These are phyloP conservation scores for Caradrina clavipalpis DNA, from an alignment of 2,888 invertebrate species.

Conservation along the genomic window DNA sequence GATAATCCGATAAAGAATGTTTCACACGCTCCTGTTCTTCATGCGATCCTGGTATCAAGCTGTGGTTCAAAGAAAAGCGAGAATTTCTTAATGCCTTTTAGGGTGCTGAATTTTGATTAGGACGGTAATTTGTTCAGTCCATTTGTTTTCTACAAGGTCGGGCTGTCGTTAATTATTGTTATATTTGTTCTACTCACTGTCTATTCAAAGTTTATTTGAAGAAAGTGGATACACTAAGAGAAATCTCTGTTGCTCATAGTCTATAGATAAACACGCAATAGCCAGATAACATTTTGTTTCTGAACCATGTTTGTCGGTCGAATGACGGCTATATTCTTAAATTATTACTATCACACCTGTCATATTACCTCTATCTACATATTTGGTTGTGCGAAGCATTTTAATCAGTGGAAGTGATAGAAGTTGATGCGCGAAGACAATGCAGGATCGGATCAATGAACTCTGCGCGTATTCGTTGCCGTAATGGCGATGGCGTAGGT, in stretches of 20 bases:
- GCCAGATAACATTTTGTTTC: slow-evolving; percentile 49
- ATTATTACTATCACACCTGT: slow-evolving; percentile 20
- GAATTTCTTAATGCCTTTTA: slow-evolving; percentile 1
- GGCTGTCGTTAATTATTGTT: slow-evolving; percentile 9
- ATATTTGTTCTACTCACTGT: slow-evolving; percentile 3
- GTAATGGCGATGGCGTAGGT: slow-evolving; percentile 47
- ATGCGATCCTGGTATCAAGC: slow-evolving; percentile 10
- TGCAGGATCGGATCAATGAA: slow-evolving; percentile 53
- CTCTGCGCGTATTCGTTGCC: slow-evolving; percentile 42
- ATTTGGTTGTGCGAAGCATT: slow-evolving; percentile 27
- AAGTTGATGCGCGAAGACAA: slow-evolving; percentile 38
- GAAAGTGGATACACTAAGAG: slow-evolving; percentile 23
- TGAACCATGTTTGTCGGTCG: slow-evolving; percentile 18
- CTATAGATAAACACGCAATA: slow-evolving; percentile 29
- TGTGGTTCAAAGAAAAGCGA: slow-evolving; percentile 1
- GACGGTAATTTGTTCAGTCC: slow-evolving; percentile 10
- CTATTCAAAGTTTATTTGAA: slow-evolving; percentile 2
- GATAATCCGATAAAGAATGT: not conserved
- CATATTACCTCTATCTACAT: slow-evolving; percentile 1
- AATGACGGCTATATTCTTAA: slow-evolving; percentile 33
- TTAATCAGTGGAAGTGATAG: slow-evolving; percentile 39
- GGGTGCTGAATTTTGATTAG: slow-evolving; percentile 1
- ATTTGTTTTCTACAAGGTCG: slow-evolving; percentile 20
- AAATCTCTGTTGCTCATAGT: slow-evolving; percentile 24
- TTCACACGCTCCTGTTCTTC: slow-evolving; percentile 2